These are phyloP conservation scores for Unio delphinus DNA, from an alignment of 2,888 invertebrate species.

Conservation along the genomic window DNA sequence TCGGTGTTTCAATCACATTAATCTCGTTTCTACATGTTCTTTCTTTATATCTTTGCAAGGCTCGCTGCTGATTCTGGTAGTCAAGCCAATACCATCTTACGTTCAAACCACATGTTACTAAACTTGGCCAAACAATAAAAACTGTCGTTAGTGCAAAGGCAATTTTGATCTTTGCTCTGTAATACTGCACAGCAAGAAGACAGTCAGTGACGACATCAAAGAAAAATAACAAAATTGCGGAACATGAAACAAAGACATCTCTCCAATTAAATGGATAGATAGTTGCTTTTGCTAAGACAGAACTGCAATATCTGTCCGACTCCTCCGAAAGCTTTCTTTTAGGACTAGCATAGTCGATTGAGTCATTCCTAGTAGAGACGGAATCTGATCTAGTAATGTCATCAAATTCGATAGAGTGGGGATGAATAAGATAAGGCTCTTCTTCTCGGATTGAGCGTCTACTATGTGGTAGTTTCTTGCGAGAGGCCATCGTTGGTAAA, in stretches of 20 bases:
- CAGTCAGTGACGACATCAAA: slow-evolving; percentile 57
- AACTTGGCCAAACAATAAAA: slow-evolving; percentile 49
- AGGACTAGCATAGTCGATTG: slow-evolving; percentile 15
- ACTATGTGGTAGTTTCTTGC: slow-evolving; percentile 31
- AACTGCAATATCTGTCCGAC: no score
- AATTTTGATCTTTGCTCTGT: slow-evolving; percentile 21
- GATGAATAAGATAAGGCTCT: slow-evolving; percentile 13
- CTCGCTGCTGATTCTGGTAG: slow-evolving; percentile 43
- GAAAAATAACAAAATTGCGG: slow-evolving; percentile 50
- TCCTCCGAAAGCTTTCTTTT: background rate
- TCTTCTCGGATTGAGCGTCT: slow-evolving; percentile 21
- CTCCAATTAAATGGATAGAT: slow-evolving; percentile 31
- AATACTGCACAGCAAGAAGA: slow-evolving; percentile 52
- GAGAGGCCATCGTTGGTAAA: slow-evolving; percentile 24
- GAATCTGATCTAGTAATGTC: slow-evolving; percentile 3
- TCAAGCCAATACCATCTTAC: slow-evolving; percentile 58
- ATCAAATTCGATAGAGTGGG: slow-evolving; percentile 10
- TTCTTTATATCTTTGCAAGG: slow-evolving; percentile 27
- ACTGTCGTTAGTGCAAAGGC: slow-evolving; percentile 50
- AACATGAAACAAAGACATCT: slow-evolving; percentile 47
- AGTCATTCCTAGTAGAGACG: background rate
- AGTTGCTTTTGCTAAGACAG: no score
- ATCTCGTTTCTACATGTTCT: slow-evolving; percentile 16
- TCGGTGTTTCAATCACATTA: slow-evolving; percentile 33
- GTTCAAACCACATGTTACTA: slow-evolving; percentile 51